Evolutionary conservation across 2,888 invertebrate genomes (phyloP).

Genomic region (Panzeria rudis): DNA sequence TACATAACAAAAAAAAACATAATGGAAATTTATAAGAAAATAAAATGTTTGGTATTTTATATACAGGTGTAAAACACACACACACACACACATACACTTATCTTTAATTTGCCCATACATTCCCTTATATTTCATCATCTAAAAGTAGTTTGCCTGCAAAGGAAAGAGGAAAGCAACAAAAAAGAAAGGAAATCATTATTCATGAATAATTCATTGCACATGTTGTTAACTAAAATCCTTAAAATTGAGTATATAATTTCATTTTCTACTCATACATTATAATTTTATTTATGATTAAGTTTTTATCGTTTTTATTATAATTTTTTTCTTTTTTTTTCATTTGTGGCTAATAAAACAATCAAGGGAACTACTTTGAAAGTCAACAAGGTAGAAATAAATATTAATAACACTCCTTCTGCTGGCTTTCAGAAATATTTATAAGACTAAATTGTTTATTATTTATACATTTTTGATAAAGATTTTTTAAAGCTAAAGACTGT

Average conservation of each 20-base stretch:
- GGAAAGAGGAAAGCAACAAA: background rate
- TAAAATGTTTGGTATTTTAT: slow-evolving; percentile 8
- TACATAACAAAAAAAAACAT: background rate
- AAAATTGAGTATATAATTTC: slow-evolving; percentile 57
- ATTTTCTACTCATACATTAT: slow-evolving; percentile 54
- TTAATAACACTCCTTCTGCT: background rate
- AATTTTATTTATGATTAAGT: slow-evolving; percentile 67
- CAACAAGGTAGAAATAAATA: slow-evolving; percentile 8
- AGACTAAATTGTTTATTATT: background rate
- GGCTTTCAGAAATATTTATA: background rate
- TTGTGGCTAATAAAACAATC: slow-evolving; percentile 53
- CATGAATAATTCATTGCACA: slow-evolving; percentile 69
- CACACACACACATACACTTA: background rate
- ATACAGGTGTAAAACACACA: background rate
- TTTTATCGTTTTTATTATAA: slow-evolving; percentile 29
- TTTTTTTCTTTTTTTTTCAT: background rate
- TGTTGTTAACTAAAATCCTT: slow-evolving; percentile 54
- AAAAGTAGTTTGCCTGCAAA: background rate
- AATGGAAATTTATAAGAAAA: background rate
- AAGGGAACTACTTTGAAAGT: slow-evolving; percentile 13
- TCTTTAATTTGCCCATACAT: background rate
- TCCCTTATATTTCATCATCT: background rate
- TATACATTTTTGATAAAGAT: background rate
- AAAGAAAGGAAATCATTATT: slow-evolving; percentile 54
- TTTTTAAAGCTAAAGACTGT: background rate